Conservation (phyloP, 2,888 invertebrate species). For the Epirrita christyi region DNA sequence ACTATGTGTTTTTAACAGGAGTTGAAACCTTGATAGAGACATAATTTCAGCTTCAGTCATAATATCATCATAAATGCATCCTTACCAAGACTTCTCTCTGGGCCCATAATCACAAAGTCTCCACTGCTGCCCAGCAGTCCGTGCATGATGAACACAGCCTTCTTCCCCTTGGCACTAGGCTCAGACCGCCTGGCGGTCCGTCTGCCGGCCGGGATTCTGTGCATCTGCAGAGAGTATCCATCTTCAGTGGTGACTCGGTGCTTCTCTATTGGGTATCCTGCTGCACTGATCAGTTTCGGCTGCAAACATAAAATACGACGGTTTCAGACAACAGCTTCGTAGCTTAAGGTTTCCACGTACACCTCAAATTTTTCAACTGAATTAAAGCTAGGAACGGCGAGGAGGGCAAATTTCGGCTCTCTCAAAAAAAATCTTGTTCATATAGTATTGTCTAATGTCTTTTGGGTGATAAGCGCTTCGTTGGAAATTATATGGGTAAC, state of each 20-base stretch:
- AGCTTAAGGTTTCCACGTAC: too few relatives aligned
- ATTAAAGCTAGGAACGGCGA: too few relatives aligned
- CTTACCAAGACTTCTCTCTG: constrained; percentile 86
- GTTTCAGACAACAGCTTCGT: too few relatives aligned
- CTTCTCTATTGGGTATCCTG: constrained; percentile 80
- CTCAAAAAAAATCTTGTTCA: too few relatives aligned
- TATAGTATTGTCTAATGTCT: too few relatives aligned
- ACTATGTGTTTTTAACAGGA: too few relatives aligned
- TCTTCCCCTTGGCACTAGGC: constrained; percentile 60
- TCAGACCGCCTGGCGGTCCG: constrained; percentile 57
- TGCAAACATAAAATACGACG: constrained; percentile 52
- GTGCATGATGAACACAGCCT: constrained; percentile 80
- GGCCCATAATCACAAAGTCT: constrained; percentile 89
- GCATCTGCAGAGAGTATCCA: constrained; percentile 86
- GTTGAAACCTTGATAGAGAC: too few relatives aligned
- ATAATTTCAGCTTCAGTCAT: too few relatives aligned
- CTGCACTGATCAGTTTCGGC: constrained; percentile 73
- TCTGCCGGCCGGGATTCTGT: constrained; percentile 84
- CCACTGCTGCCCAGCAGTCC: constrained; percentile 88
- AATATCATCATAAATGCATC: too few relatives aligned
- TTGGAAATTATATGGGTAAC: too few relatives aligned
- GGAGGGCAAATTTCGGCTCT: too few relatives aligned
- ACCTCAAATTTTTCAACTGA: too few relatives aligned
- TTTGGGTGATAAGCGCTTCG: not conserved
- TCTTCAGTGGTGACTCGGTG: constrained; percentile 83